Percentiles rank a stretch among this genome's conserved stretches.
These are phyloP conservation scores for Paragorgia papillata DNA, from an alignment of 92 coral and sea anemone species.

Conservation along the genomic window DNA sequence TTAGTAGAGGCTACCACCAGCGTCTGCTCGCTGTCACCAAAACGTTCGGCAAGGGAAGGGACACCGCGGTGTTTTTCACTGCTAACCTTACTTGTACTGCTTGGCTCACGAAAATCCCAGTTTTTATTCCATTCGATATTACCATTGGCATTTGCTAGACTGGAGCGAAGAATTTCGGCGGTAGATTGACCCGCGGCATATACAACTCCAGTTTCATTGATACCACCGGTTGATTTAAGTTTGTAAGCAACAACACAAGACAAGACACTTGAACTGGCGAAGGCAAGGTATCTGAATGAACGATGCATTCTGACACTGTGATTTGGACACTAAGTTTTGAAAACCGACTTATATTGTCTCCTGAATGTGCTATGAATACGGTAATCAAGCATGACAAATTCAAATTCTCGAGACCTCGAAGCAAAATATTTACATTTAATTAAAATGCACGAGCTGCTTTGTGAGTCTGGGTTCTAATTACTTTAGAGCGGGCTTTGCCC, in stretches of 20 bases:
- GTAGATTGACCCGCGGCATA: slow-evolving; percentile 10
- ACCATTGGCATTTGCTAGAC: not conserved
- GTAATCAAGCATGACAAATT: too few species aligned
- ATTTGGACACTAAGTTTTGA: not conserved
- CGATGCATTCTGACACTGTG: slow-evolving; percentile 10
- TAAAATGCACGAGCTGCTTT: too few species aligned
- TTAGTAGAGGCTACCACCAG: slow-evolving; percentile 16
- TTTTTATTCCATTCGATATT: slow-evolving; percentile 33
- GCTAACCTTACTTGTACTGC: not conserved
- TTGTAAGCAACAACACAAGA: slow-evolving; percentile 13
- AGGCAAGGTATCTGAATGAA: slow-evolving; percentile 28
- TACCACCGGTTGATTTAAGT: not conserved
- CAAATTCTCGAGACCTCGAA: too few species aligned
- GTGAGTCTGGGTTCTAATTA: not conserved
- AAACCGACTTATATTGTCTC: not conserved
- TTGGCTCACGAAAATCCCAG: slow-evolving; percentile 45
- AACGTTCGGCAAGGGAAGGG: slow-evolving; percentile 15
- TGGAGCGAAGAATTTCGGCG: slow-evolving; percentile 15
- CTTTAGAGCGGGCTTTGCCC: slow-evolving; percentile 11
- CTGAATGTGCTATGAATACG: not conserved
- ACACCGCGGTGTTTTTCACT: not conserved
- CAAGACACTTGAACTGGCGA: slow-evolving; percentile 15
- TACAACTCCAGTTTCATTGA: slow-evolving; percentile 5
- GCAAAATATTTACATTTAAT: too few species aligned
- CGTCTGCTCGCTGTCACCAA: slow-evolving; percentile 16